phyloP scores from a whole-genome alignment of 2,797 vertebrate species.

The Gadopsis marmoratus region DNA sequence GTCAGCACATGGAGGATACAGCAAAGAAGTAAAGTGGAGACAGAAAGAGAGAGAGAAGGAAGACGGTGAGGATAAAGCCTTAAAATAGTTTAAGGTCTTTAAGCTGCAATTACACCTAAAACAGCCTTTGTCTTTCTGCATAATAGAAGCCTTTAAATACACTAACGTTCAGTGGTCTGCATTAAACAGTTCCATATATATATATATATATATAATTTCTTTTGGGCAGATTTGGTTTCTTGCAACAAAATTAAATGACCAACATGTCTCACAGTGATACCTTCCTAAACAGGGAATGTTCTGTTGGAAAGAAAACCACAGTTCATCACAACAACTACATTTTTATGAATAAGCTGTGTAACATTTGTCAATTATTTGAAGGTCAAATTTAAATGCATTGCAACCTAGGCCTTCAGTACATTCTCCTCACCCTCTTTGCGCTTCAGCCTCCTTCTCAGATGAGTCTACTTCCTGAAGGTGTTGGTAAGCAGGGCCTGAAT shows the following conservation, averaged over 20 bases:
- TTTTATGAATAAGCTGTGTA: background rate
- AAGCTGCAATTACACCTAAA: background rate
- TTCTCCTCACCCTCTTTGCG: slow-evolving; percentile 74
- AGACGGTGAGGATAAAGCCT: slow-evolving; percentile 20
- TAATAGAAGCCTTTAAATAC: background rate
- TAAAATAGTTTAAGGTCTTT: slow-evolving; percentile 4
- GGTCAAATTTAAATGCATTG: too few species aligned
- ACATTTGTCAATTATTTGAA: background rate
- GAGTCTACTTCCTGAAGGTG: slow-evolving; percentile 84
- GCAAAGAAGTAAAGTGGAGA: slow-evolving; percentile 16
- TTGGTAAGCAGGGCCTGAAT: slow-evolving; percentile 84
- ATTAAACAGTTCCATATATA: background rate
- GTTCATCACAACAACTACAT: background rate
- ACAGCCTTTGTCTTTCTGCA: background rate
- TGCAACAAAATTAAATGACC: background rate
- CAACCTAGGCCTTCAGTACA: too few species aligned
- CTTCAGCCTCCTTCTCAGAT: slow-evolving; percentile 74
- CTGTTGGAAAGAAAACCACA: background rate
- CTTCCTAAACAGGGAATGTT: background rate
- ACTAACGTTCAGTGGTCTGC: background rate
- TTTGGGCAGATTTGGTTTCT: background rate
- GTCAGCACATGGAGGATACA: slow-evolving; percentile 48
- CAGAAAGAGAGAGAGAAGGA: slow-evolving; percentile 1
- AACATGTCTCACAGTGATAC: background rate
- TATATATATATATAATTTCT: background rate